These are phyloP conservation scores for Oikopleura dioica DNA, from an alignment of 23 tunicate genomes.

Conservation along the genomic window DNA sequence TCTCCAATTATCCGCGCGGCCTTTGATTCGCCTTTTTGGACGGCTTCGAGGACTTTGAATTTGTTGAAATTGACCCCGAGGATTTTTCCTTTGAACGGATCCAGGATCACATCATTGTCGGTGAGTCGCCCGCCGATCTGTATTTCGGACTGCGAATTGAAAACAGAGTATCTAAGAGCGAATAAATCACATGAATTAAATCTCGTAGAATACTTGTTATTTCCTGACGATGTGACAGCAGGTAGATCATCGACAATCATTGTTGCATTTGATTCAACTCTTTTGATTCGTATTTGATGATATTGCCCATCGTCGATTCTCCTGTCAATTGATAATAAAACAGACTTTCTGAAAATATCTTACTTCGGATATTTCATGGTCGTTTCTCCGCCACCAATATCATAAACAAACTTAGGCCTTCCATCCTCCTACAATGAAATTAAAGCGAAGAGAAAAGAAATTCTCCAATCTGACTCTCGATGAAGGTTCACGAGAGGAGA, in stretches of 20 bases:
- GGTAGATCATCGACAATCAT: background rate
- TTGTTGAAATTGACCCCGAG: background rate
- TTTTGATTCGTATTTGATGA: background rate
- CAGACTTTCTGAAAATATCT: too few species aligned
- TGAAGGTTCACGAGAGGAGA: too few species aligned
- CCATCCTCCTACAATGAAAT: background rate
- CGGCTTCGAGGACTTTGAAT: background rate
- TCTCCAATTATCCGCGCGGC: too few species aligned
- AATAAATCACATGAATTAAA: too few species aligned
- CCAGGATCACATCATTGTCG: background rate
- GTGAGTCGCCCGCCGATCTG: constrained; percentile 49
- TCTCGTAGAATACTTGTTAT: background rate
- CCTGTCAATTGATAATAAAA: too few species aligned
- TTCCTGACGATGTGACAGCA: background rate
- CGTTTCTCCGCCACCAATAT: background rate
- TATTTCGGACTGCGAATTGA: constrained; percentile 60
- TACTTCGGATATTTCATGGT: background rate
- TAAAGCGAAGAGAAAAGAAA: background rate
- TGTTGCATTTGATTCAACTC: background rate
- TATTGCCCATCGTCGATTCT: background rate
- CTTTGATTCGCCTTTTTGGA: background rate
- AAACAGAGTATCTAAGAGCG: constrained; percentile 47
- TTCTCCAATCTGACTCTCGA: too few species aligned
- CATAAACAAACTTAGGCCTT: background rate
- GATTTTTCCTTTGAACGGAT: background rate